Base-by-base conservation (phyloP, 2,113 vertebrate species). In the Chaenogobius annularis region DNA sequence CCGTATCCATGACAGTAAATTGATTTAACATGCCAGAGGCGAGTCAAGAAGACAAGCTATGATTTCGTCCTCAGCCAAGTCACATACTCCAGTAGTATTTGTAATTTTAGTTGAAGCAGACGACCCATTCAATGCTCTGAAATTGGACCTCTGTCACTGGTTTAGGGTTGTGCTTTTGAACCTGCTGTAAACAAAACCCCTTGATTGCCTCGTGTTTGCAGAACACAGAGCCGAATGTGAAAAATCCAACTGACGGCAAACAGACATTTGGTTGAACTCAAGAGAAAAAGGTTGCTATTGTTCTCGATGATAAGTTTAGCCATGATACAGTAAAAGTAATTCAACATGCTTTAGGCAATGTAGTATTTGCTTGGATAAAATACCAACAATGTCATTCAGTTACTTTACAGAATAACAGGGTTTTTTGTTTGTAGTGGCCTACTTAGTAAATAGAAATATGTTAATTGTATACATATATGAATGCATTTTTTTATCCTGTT, bases 141-240 rank as follows among this genome's bases (percentile, higher is more conserved):
- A 35, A 44, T 63, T 20, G 37, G 11, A 56, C 56, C 66, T 70
- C 46, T 52, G 70, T 26, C 26, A 6, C 52, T 67, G 52, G 15
- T 65, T 13, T 20, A 50, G 0, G 46, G 59, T 61, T 40, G 70
- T 5, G 22, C 75, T 79, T 23, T 17, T 10, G 12, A 14, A 56
- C 7, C 0, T 62, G 68, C 59, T 26, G 13, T 26, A 55, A 83
- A 73, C 65, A 48, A 47, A 73, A 79, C 12, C 64, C 74, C 73
- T 70, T 79, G 58, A 86, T 77, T 78, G 55, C 72, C 69, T 73
- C 52, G 79, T 78, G 75, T 83, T 67, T 79, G 55, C 20, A 56
- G 63, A 1, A 12, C 10, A 66, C 1, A 17, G 63, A 7, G 1
- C 3, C 47, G 22, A 67, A 48, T 35, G 35, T 22, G 17, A 67